Evolutionary conservation across 2,888 invertebrate species (phyloP).

Genomic region (Drosophila limbata): DNA sequence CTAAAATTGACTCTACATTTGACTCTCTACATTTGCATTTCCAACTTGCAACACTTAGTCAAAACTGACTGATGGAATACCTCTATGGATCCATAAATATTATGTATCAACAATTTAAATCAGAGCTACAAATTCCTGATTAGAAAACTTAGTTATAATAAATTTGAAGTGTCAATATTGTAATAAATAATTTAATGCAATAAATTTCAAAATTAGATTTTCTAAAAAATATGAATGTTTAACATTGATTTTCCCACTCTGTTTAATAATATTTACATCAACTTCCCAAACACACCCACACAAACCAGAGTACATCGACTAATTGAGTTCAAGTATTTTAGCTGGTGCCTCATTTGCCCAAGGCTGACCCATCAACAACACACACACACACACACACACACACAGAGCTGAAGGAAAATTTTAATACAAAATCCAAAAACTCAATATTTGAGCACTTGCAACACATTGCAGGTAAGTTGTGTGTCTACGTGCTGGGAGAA

Average conservation of each 20-base stretch:
- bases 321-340: slow-evolving; percentile 70
- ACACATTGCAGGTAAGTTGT: slow-evolving; percentile 39
- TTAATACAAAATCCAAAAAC: slow-evolving; percentile 77
- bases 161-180: background rate
- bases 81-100: too few species aligned
- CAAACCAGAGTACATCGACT: slow-evolving; percentile 43
- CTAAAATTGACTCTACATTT: too few species aligned
- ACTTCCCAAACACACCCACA: slow-evolving; percentile 34
- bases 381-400: slow-evolving; percentile 16
- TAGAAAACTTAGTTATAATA: too few species aligned
- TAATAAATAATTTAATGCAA: background rate
- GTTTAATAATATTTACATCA: background rate
- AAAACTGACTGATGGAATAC: too few species aligned
- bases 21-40: too few species aligned
- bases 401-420: slow-evolving; percentile 37
- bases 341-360: slow-evolving; percentile 65
- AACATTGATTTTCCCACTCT: slow-evolving; percentile 24
- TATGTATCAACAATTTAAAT: too few species aligned
- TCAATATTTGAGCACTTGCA: slow-evolving; percentile 76
- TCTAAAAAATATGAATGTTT: background rate
- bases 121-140: too few species aligned
- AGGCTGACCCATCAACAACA: slow-evolving; percentile 54
- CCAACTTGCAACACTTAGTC: too few species aligned
- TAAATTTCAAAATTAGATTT: background rate
- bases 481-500: slow-evolving; percentile 34